Percentiles rank a stretch among this genome's conserved stretches.
phyloP scores from a whole-genome alignment of 2,888 invertebrate genomes.

The Catocala fraxini region DNA sequence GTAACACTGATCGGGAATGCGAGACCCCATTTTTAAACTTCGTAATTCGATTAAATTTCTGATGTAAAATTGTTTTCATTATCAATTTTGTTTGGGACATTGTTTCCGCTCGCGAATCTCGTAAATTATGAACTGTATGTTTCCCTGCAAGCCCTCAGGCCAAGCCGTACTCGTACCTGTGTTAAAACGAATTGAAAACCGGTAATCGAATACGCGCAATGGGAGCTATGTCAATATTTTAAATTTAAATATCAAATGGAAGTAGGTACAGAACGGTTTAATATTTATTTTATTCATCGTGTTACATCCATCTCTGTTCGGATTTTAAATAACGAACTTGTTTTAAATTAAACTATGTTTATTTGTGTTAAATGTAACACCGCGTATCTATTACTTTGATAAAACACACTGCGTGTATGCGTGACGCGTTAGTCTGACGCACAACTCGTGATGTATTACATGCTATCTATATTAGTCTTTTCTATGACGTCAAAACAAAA shows the following conservation, averaged over 20 bases:
- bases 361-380: conserved; percentile 31
- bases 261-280: conserved; percentile 63
- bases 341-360: conserved; percentile 42
- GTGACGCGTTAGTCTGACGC: too few relatives aligned
- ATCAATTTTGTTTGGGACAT: conserved; percentile 80
- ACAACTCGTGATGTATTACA: too few relatives aligned
- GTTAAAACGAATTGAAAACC: conserved; percentile 85
- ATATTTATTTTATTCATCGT: conserved; percentile 74
- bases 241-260: conserved; percentile 82
- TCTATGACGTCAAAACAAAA: conserved; percentile 5
- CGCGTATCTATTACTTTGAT: conserved; percentile 20
- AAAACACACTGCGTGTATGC: conserved; percentile 16
- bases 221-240: conserved; percentile 85
- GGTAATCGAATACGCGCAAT: conserved; percentile 85
- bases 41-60: conserved; percentile 78
- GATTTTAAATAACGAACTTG: conserved; percentile 61
- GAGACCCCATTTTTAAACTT: conserved; percentile 69
- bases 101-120: conserved; percentile 80
- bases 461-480: too few relatives aligned
- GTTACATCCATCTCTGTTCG: conserved; percentile 68
- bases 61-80: conserved; percentile 83
- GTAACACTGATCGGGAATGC: conserved; percentile 57
- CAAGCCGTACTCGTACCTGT: conserved; percentile 70
- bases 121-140: conserved; percentile 84
- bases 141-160: conserved; percentile 78